Percentiles rank a stretch among this genome's conserved stretches.
phyloP scores from a whole-genome alignment of 1,140 invertebrate genomes.

The Leptinotarsa texana region DNA sequence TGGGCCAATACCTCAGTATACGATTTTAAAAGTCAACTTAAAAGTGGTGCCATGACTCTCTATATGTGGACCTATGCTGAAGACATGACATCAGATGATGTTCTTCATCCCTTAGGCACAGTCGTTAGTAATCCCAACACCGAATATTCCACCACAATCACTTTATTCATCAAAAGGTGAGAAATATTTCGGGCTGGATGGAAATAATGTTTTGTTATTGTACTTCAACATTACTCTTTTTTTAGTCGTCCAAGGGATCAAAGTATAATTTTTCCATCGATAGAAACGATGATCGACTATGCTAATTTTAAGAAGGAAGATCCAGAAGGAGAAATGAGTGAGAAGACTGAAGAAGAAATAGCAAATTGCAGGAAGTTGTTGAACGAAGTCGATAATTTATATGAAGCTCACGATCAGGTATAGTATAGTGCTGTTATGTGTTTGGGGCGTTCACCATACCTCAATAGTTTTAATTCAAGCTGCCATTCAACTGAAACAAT shows the following conservation, averaged over 20 bases:
- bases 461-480: no score
- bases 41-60: conserved; percentile 81
- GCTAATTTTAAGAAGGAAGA: conserved; percentile 51
- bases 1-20: conserved; percentile 95
- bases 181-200: no score
- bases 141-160: conserved; percentile 77
- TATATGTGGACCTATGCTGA: conserved; percentile 92
- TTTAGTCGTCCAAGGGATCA: conserved; percentile 68
- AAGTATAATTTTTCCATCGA: conserved; percentile 72
- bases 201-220: no score
- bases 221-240: not conserved
- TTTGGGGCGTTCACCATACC: no score
- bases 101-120: conserved; percentile 83
- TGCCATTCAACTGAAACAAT: no score
- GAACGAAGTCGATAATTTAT: conserved; percentile 66
- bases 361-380: conserved; percentile 34
- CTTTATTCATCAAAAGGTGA: conserved; percentile 79
- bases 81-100: conserved; percentile 75
- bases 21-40: conserved; percentile 87
- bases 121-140: conserved; percentile 85
- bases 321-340: not conserved
- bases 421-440: no score
- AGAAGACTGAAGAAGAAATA: conserved; percentile 23
- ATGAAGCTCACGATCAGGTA: conserved; percentile 90
- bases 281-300: conserved; percentile 70